Evolutionary conservation across 2,113 vertebrate species (phyloP).

Genomic region (Tringa solitaria): DNA sequence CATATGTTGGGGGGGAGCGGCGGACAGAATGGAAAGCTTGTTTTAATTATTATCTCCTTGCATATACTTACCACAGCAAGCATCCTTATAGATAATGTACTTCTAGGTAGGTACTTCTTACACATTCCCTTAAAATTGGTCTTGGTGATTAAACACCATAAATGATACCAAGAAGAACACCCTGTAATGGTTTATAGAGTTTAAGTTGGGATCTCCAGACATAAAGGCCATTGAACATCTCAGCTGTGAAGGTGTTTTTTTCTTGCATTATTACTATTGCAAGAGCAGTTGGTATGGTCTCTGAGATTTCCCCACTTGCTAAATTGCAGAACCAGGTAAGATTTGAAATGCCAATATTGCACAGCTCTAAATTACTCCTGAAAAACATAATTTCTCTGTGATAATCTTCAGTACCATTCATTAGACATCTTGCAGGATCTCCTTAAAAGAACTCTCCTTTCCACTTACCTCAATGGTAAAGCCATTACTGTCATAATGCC

Average conservation of each 20-base stretch:
- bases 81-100: background rate
- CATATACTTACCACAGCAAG: background rate
- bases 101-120: background rate
- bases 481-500: background rate
- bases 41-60: background rate
- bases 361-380: background rate
- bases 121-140: background rate
- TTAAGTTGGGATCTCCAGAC: background rate
- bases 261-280: background rate
- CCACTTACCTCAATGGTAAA: background rate
- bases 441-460: background rate
- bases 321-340: background rate
- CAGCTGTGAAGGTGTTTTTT: background rate
- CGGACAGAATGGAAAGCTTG: background rate
- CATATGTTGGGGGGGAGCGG: background rate
- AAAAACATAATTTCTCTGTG: background rate
- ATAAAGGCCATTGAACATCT: background rate
- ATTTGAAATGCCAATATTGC: background rate
- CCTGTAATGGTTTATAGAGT: background rate
- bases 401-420: background rate
- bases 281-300: background rate
- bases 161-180: background rate
- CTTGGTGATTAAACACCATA: background rate
- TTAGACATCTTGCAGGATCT: background rate
- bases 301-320: background rate